Conservation (phyloP, 2,113 vertebrate genomes). For the Pedionomus torquatus region DNA sequence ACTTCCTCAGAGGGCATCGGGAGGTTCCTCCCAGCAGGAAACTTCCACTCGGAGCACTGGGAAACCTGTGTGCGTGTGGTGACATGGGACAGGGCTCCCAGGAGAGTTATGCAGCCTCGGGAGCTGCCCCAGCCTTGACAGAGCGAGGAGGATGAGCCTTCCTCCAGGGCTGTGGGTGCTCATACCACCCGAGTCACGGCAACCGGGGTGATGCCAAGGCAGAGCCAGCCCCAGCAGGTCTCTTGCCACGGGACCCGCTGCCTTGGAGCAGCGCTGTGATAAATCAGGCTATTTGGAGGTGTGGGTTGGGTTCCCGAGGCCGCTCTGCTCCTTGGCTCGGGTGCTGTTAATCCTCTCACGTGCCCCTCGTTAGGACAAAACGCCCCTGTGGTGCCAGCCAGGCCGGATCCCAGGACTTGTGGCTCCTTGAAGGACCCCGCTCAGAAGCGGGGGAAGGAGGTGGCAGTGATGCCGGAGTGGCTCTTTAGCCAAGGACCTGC, state of each 20-base stretch:
- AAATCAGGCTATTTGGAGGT: background rate
- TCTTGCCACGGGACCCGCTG: no score
- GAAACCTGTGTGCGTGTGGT: background rate
- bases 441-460: background rate
- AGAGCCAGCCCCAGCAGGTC: accelerated
- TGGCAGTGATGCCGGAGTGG: background rate
- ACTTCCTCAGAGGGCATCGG: background rate
- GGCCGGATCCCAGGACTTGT: background rate
- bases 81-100: background rate
- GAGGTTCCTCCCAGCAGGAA: conserved; percentile 31
- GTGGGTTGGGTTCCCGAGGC: background rate
- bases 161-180: accelerated
- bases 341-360: background rate
- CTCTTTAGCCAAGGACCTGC: conserved; percentile 42
- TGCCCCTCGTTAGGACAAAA: background rate
- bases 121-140: background rate
- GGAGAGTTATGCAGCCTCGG: accelerated
- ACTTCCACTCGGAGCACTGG: background rate
- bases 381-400: background rate
- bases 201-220: background rate
- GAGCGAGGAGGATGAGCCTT: background rate
- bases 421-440: background rate
- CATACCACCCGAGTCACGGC: background rate
- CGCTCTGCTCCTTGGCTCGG: background rate
- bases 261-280: background rate